Conservation (phyloP, 2,888 invertebrate species). For the Diarsia brunnea region DNA sequence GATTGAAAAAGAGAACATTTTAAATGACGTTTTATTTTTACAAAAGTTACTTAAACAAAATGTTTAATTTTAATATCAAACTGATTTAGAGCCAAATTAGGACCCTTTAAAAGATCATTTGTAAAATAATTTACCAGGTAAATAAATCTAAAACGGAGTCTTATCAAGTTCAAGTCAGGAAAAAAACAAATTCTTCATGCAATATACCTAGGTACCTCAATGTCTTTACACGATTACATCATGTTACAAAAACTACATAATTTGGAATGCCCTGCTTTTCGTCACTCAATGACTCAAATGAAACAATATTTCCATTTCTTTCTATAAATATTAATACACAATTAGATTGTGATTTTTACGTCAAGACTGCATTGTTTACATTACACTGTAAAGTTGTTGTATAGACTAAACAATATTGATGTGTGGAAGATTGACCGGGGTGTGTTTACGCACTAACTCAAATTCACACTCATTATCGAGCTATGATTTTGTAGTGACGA, state of each 20-base stretch:
- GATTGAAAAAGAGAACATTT: background rate
- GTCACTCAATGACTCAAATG: conserved; percentile 15
- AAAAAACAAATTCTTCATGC: background rate
- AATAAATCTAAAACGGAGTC: background rate
- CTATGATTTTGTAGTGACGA: conserved; percentile 32
- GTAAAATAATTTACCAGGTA: background rate
- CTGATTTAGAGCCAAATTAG: background rate
- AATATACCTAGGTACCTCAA: background rate
- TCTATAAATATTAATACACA: conserved; percentile 35
- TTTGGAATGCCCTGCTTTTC: background rate
- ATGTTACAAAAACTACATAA: background rate
- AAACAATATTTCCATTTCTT: conserved; percentile 36
- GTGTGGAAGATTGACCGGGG: conserved; percentile 49
- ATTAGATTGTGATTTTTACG: conserved; percentile 40
- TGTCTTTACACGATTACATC: background rate
- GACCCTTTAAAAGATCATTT: background rate
- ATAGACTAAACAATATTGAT: conserved; percentile 63
- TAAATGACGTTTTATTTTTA: background rate
- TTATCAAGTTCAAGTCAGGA: background rate
- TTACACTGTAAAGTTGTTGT: conserved; percentile 49
- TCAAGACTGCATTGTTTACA: conserved; percentile 51
- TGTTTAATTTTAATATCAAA: background rate
- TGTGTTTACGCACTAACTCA: conserved; percentile 57
- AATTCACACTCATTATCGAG: conserved; percentile 32
- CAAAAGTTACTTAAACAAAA: background rate